Conservation (phyloP, 2,888 invertebrate genomes). For the Yponomeuta sedellus region DNA sequence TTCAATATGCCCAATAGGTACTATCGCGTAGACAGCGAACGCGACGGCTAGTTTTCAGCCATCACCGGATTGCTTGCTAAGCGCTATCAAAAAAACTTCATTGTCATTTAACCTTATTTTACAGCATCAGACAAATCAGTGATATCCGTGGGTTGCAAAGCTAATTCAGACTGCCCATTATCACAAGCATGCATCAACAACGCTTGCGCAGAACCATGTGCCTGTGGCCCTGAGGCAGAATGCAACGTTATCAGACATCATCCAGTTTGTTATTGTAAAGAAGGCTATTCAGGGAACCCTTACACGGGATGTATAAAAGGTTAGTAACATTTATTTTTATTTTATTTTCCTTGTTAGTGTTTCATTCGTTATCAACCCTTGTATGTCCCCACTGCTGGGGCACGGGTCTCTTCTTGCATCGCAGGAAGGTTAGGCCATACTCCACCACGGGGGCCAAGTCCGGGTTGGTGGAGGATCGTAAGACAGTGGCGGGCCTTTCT, state of each 20-base stretch:
- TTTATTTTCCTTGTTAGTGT: slow-evolving; percentile 4
- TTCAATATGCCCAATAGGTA: too few relatives aligned
- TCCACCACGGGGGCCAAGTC: too few relatives aligned
- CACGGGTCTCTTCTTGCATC: too few relatives aligned
- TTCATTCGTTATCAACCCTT: too few relatives aligned
- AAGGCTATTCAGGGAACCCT: slow-evolving; percentile 91
- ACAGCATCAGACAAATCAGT: slow-evolving; percentile 75
- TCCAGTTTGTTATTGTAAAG: slow-evolving; percentile 88
- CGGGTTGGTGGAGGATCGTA: too few relatives aligned
- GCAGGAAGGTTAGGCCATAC: too few relatives aligned
- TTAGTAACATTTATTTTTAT: slow-evolving; percentile 37
- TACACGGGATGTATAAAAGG: slow-evolving; percentile 87
- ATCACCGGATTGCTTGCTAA: too few relatives aligned
- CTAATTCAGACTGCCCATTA: slow-evolving; percentile 87
- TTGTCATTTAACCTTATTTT: slow-evolving; percentile 25
- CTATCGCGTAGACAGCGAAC: too few relatives aligned
- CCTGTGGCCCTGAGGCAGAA: slow-evolving; percentile 88
- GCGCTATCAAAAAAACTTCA: too few relatives aligned
- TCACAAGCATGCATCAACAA: slow-evolving; percentile 90
- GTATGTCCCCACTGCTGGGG: too few relatives aligned
- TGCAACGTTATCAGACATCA: slow-evolving; percentile 90
- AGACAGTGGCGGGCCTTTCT: too few relatives aligned
- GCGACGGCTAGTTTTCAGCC: too few relatives aligned
- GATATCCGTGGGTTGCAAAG: slow-evolving; percentile 81
- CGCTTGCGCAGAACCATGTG: slow-evolving; percentile 88